These are phyloP conservation scores for Barypeithes pellucidus DNA, from an alignment of 2,888 invertebrate genomes.

Conservation along the genomic window DNA sequence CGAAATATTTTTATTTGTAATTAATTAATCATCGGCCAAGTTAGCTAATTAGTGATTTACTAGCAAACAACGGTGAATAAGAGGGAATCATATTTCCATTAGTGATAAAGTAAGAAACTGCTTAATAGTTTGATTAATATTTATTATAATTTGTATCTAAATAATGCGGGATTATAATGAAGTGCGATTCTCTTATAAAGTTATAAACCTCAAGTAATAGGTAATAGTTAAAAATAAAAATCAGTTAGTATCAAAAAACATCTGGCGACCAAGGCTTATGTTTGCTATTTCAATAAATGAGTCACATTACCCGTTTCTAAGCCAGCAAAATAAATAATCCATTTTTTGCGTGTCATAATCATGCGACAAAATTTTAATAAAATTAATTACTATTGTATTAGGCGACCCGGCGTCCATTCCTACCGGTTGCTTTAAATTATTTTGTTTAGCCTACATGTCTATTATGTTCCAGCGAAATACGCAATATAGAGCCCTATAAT, in stretches of 20 bases:
- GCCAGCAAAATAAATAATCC: slow-evolving; percentile 4
- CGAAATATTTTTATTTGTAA: too few relatives aligned
- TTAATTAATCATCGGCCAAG: too few relatives aligned
- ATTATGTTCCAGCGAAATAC: not conserved
- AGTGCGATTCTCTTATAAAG: too few relatives aligned
- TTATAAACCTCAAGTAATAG: too few relatives aligned
- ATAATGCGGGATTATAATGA: too few relatives aligned
- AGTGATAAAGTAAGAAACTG: too few relatives aligned
- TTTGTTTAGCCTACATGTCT: slow-evolving; percentile 15
- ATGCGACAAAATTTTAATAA: slow-evolving; percentile 8
- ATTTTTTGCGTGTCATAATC: slow-evolving; percentile 8
- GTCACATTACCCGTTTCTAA: not conserved
- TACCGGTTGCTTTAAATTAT: not conserved
- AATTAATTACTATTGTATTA: not conserved
- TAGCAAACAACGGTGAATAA: too few relatives aligned
- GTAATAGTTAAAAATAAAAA: too few relatives aligned
- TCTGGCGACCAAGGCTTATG: not conserved
- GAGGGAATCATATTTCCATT: too few relatives aligned
- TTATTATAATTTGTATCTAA: too few relatives aligned
- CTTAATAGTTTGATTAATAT: too few relatives aligned
- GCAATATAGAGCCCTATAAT: slow-evolving; percentile 9
- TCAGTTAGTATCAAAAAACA: not conserved
- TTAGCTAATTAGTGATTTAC: too few relatives aligned
- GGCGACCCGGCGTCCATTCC: not conserved
- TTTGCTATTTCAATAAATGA: not conserved